A percentile compares a stretch with the other conserved stretches of the same genome.
phyloP scores from a whole-genome alignment of 53 echinoderm and acorn worm genomes.

The Holothuria scabra region DNA sequence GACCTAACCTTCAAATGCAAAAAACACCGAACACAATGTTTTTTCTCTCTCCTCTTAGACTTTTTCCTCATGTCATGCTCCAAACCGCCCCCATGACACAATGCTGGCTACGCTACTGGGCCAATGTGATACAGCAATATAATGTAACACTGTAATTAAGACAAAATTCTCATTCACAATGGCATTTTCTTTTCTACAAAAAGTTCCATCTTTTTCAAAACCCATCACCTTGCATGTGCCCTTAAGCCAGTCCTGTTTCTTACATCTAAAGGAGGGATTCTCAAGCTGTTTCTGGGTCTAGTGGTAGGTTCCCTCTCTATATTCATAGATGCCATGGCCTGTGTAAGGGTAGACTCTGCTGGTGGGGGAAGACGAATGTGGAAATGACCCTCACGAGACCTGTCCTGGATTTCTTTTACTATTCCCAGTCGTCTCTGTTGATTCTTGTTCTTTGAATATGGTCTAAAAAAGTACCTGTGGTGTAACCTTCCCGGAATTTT shows the following conservation, averaged over 20 bases:
- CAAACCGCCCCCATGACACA: too few species aligned
- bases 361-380: slow-evolving; percentile 18
- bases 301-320: background rate
- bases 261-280: background rate
- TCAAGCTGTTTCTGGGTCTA: background rate
- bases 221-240: slow-evolving; percentile 27
- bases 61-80: too few species aligned
- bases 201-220: too few species aligned
- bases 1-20: too few species aligned
- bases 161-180: too few species aligned
- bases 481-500: slow-evolving; percentile 15
- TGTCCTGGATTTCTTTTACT: background rate
- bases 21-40: too few species aligned
- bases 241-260: slow-evolving; percentile 6
- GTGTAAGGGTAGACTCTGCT: slow-evolving; percentile 14
- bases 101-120: too few species aligned
- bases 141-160: too few species aligned
- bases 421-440: background rate
- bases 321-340: slow-evolving; percentile 42
- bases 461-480: slow-evolving; percentile 25
- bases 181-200: too few species aligned
- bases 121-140: too few species aligned
- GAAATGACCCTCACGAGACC: slow-evolving; percentile 7
- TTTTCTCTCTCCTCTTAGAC: too few species aligned
- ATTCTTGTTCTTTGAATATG: slow-evolving; percentile 1